A percentile compares a stretch with the other conserved stretches of the same genome.
phyloP scores from a whole-genome alignment of 2,888 invertebrate genomes.

The Eubasilissa splendida region DNA sequence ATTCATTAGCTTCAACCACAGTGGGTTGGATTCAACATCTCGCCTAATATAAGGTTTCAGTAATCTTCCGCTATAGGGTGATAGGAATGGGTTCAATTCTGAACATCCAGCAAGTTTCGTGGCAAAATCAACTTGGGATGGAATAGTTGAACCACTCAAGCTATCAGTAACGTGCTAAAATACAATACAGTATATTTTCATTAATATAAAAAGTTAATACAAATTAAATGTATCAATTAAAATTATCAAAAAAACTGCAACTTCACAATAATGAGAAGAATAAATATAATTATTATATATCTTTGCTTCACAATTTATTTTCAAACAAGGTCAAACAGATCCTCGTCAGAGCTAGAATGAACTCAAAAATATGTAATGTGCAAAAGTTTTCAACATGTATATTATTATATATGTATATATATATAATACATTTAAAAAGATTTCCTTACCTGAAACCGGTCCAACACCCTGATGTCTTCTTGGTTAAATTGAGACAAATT shows the following conservation, averaged over 20 bases:
- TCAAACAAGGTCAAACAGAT: too few relatives aligned
- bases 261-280: too few relatives aligned
- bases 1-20: slow-evolving; percentile 81
- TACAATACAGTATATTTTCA: neutral
- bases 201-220: neutral
- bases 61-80: slow-evolving; percentile 79
- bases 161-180: slow-evolving; percentile 46
- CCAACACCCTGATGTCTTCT: slow-evolving; percentile 63
- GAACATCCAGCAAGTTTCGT: slow-evolving; percentile 71
- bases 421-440: neutral
- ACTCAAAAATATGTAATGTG: too few relatives aligned
- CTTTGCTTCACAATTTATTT: too few relatives aligned
- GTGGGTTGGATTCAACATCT: slow-evolving; percentile 77
- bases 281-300: too few relatives aligned
- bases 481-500: slow-evolving; percentile 13
- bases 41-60: slow-evolving; percentile 89
- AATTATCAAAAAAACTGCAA: too few relatives aligned
- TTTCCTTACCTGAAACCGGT: slow-evolving; percentile 66
- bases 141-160: slow-evolving; percentile 63
- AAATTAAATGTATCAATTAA: too few relatives aligned
- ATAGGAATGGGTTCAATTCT: slow-evolving; percentile 75
- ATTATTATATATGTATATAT: too few relatives aligned
- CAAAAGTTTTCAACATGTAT: too few relatives aligned
- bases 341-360: too few relatives aligned
- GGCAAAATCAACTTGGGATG: slow-evolving; percentile 65